Conservation (phyloP, 2,888 invertebrate genomes). For the Aphodius sticticus region DNA sequence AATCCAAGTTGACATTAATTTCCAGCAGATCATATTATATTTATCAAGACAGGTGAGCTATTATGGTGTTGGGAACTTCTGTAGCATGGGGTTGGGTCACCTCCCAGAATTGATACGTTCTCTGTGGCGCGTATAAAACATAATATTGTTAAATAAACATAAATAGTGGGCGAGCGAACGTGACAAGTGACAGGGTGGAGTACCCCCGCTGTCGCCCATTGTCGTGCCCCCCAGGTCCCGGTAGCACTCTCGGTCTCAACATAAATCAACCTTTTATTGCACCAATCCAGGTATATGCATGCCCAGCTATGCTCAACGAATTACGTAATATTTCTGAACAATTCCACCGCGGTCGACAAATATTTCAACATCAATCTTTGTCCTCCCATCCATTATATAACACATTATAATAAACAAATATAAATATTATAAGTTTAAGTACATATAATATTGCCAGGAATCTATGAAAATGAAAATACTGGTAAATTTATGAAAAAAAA, state of each 20-base stretch:
- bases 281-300: slow-evolving; percentile 46
- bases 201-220: slow-evolving; percentile 49
- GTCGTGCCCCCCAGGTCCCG: slow-evolving; percentile 48
- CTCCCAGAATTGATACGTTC: slow-evolving; percentile 4
- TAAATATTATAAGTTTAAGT: background rate
- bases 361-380: background rate
- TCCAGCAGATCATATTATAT: background rate
- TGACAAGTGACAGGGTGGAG: slow-evolving; percentile 55
- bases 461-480: too few relatives aligned
- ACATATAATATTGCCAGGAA: too few relatives aligned
- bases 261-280: slow-evolving; percentile 54
- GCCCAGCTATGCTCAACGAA: slow-evolving; percentile 23
- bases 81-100: background rate
- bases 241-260: slow-evolving; percentile 50
- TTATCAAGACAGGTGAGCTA: background rate
- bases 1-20: background rate
- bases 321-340: slow-evolving; percentile 22
- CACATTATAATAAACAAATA: background rate
- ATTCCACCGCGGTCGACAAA: background rate
- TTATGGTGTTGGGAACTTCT: background rate
- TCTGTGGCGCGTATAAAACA: slow-evolving; percentile 41
- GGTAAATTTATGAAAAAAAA: background rate
- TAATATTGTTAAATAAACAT: slow-evolving; percentile 52
- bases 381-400: background rate
- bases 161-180: slow-evolving; percentile 55